Evolutionary conservation across 2,888 invertebrate species (phyloP).

Genomic region (Hirtodrosophila cameraria): DNA sequence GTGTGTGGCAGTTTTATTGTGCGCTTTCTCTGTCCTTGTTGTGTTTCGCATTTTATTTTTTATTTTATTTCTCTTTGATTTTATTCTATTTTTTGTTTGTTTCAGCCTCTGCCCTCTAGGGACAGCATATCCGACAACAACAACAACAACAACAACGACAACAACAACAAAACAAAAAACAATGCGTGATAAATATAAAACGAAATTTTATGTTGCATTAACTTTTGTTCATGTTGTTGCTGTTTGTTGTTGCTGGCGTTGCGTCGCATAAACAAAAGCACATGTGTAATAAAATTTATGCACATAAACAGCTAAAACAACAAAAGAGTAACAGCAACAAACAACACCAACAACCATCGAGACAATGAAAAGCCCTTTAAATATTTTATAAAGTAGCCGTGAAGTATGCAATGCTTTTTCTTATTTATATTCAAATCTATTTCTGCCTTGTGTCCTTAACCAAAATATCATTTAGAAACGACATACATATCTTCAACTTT

Average conservation of each 20-base stretch:
- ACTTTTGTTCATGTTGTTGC: slow-evolving; percentile 42
- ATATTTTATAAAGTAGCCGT: slow-evolving; percentile 68
- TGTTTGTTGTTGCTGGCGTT: slow-evolving; percentile 29
- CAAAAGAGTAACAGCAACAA: slow-evolving; percentile 28
- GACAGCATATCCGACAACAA: slow-evolving; percentile 24
- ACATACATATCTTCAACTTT: too few relatives aligned
- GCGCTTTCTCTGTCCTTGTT: slow-evolving; percentile 38
- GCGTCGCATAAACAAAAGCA: slow-evolving; percentile 71
- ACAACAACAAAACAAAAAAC: slow-evolving; percentile 12
- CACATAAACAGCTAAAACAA: slow-evolving; percentile 62
- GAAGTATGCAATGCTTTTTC: slow-evolving; percentile 43
- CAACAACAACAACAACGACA: too few relatives aligned
- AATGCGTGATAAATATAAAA: slow-evolving; percentile 67
- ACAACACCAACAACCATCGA: slow-evolving; percentile 30
- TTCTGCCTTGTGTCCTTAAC: not conserved
- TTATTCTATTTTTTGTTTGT: slow-evolving; percentile 45
- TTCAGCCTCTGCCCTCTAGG: slow-evolving; percentile 36
- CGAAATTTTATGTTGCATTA: slow-evolving; percentile 76
- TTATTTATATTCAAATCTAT: slow-evolving; percentile 9
- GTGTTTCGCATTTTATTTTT: slow-evolving; percentile 32
- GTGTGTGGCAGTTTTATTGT: slow-evolving; percentile 73
- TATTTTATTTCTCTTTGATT: slow-evolving; percentile 66
- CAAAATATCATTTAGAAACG: slow-evolving; percentile 10
- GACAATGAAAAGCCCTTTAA: slow-evolving; percentile 73
- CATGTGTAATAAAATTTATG: slow-evolving; percentile 77